A percentile compares a stretch with the other conserved stretches of the same genome.
These are phyloP conservation scores for Drosophila neonasuta DNA, from an alignment of 2,888 invertebrate species.

Conservation along the genomic window DNA sequence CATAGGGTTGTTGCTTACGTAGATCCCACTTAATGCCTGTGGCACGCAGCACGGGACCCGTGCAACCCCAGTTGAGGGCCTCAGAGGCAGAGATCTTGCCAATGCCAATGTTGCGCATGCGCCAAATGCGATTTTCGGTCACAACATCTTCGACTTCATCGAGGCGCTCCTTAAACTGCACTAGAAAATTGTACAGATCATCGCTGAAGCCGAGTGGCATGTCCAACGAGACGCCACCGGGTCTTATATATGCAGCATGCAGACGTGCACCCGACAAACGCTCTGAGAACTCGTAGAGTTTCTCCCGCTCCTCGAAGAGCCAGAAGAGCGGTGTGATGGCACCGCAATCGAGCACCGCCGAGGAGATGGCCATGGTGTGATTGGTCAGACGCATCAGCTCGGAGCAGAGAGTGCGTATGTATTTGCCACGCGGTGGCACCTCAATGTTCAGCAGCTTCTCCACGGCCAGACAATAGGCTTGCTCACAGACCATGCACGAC, in stretches of 20 bases:
- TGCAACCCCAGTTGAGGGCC: conserved; percentile 88
- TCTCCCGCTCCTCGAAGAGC: conserved; percentile 95
- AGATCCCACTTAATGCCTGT: conserved; percentile 95
- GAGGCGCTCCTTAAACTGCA: conserved; percentile 87
- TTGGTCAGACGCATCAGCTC: conserved; percentile 91
- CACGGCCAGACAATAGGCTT: conserved; percentile 89
- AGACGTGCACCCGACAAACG: conserved; percentile 91
- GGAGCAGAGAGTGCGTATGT: conserved; percentile 88
- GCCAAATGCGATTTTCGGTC: conserved; percentile 89
- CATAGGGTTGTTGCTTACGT: conserved; percentile 91
- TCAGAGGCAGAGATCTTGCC: conserved; percentile 89
- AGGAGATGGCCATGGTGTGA: conserved; percentile 89
- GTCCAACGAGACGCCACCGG: conserved; percentile 90
- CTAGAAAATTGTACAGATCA: conserved; percentile 88
- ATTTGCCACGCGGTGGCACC: conserved; percentile 90
- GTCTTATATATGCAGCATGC: conserved; percentile 91
- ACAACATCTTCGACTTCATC: conserved; percentile 93
- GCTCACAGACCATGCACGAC: conserved; percentile 92
- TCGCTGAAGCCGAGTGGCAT: conserved; percentile 89
- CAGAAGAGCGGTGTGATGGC: conserved; percentile 95
- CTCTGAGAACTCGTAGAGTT: conserved; percentile 92
- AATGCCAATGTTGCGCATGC: conserved; percentile 87
- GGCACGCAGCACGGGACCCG: conserved; percentile 90
- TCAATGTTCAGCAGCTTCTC: conserved; percentile 92
- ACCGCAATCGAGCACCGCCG: conserved; percentile 91